Evolutionary conservation across 2,888 invertebrate genomes (phyloP).

Genomic region (Philonicus albiceps): DNA sequence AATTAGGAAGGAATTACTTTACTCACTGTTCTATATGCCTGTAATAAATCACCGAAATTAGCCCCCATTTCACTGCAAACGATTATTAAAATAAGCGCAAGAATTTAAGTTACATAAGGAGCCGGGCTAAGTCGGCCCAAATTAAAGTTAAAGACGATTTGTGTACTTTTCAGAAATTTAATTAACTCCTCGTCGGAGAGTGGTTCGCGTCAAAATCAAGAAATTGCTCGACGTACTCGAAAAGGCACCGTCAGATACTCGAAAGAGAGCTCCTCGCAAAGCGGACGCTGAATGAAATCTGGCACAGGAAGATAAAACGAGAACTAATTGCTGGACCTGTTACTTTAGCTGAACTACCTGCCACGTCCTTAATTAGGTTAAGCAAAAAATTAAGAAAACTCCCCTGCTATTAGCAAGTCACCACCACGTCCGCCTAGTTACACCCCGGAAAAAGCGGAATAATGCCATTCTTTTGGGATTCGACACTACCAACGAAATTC

Average conservation of each 20-base stretch:
- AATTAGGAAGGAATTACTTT: slow-evolving; percentile 33
- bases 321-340: background rate
- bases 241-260: background rate
- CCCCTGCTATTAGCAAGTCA: background rate
- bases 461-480: background rate
- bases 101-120: background rate
- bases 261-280: background rate
- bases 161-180: slow-evolving; percentile 7
- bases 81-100: slow-evolving; percentile 15
- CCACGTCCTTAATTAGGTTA: slow-evolving; percentile 15
- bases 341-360: background rate
- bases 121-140: background rate
- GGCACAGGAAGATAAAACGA: background rate
- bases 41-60: slow-evolving; percentile 24
- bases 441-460: background rate
- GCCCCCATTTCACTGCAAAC: background rate
- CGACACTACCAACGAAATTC: background rate
- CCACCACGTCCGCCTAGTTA: background rate
- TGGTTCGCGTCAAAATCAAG: background rate
- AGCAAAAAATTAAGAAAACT: background rate
- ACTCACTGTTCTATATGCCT: background rate
- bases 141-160: background rate
- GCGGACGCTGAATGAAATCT: background rate
- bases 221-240: background rate
- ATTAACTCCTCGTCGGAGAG: background rate